Evolutionary conservation across 2,888 invertebrate species (phyloP), one percentile per base, ranked within the genome.

Genomic region (Gnatocerus cornutus): DNA sequence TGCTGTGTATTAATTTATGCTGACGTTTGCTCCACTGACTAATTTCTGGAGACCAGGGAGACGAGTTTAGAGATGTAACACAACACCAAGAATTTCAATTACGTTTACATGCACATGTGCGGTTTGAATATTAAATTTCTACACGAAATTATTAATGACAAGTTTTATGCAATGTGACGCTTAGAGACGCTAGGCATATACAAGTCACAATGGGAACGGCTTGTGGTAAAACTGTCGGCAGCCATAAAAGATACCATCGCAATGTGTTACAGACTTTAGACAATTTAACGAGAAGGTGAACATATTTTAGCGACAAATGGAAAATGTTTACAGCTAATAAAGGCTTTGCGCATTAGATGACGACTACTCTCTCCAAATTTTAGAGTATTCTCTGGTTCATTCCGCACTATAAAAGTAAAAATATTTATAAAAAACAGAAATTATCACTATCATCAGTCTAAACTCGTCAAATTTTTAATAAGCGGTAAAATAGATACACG

Each of bases 61-160:
- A 53, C 53, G n/a, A 8, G 12, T 7, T 53, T 30, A 1, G 13
- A 55, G 56, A 56, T 21, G 56, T 10, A 41, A 55, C 39, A 56
- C 16, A 50, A 43, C 30, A 12, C 27, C 30, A 55, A 43, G 52
- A 59, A 66, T 66, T 66, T 66, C 52, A 66, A 66, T 66, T 66
- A 52, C 50, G 21, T 41, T 56, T 56, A 59, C 59, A 66, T 66
- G 48, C 37, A 29, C 58, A 66, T 58, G 66, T 66, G 65, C 55
- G 65, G 65, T 45, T 65, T 55, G 65, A 65, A 65, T 65, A 65
- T 65, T 65, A 65, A 65, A 43, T 56, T 65, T 58, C 29, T 5
- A 9, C 58, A 14, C n/a, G 12, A 45, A 58, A 43, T 58, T 58
- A 58, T 58, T 58, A 58, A 58, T 43, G 16, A 13, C 21, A 21